Evolutionary conservation across 2,888 invertebrate species (phyloP).

Genomic region (Carabus problematicus): DNA sequence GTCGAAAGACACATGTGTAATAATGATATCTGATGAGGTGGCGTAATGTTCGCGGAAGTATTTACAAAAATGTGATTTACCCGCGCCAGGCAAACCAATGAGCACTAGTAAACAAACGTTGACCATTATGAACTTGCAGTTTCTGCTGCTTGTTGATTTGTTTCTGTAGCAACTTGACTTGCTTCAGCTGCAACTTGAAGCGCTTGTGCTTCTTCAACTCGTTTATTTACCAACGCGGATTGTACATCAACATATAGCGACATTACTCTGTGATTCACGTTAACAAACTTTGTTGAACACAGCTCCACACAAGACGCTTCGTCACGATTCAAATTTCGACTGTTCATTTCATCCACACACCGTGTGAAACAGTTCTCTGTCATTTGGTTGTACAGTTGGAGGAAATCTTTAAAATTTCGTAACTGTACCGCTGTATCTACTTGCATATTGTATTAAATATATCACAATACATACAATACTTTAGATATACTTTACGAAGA

Average conservation of each 20-base stretch:
- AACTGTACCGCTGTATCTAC: conserved; percentile 5
- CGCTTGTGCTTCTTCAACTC: conserved; percentile 8
- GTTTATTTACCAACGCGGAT: background rate
- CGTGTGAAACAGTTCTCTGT: conserved; percentile 1
- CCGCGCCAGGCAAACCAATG: conserved; percentile 27
- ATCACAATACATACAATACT: no score
- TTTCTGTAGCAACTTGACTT: no score
- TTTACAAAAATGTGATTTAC: conserved; percentile 24
- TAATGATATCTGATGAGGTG: conserved; percentile 1
- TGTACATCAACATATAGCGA: background rate
- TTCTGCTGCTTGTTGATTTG: conserved; percentile 11
- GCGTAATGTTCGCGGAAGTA: conserved; percentile 11
- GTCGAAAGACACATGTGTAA: conserved; percentile 21
- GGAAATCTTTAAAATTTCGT: conserved; percentile 9
- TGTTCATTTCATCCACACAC: conserved; percentile 8
- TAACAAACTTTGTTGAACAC: conserved; percentile 2
- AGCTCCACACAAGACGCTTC: conserved; percentile 1
- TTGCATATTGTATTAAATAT: background rate
- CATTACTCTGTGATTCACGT: conserved; percentile 7
- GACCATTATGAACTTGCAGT: conserved; percentile 17
- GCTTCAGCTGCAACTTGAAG: background rate
- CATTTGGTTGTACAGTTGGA: conserved; percentile 2
- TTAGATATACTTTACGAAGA: no score
- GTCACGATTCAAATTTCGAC: background rate
- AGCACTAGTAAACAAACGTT: conserved; percentile 28